phyloP scores from a whole-genome alignment of 1,140 invertebrate species.

The Campoletis sonorensis region DNA sequence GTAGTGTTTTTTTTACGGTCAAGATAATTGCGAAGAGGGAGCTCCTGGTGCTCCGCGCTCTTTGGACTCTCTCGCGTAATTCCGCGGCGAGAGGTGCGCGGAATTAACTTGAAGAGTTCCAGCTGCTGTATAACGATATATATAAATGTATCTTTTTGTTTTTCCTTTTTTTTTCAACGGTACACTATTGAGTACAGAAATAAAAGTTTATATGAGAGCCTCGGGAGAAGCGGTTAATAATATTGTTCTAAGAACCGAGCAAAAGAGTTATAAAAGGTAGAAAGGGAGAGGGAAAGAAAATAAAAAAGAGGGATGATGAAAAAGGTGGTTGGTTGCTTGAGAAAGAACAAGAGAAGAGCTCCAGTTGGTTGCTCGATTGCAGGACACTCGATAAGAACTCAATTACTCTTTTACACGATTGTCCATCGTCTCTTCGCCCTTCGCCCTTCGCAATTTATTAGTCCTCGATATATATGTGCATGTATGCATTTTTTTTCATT shows the following conservation, averaged over 20 bases:
- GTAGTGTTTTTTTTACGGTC: conserved; percentile 40
- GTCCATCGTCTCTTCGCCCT: conserved; percentile 37
- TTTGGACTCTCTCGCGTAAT: conserved; percentile 29
- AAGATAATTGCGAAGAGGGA: conserved; percentile 44
- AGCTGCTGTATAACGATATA: too few species aligned
- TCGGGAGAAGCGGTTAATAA: conserved; percentile 52
- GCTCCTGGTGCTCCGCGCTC: conserved; percentile 27
- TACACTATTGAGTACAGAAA: conserved; percentile 8
- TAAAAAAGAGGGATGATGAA: conserved; percentile 12
- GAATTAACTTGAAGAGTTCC: conserved; percentile 21
- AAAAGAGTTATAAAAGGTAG: conserved; percentile 1
- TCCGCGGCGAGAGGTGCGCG: conserved; percentile 35
- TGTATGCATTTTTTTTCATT: conserved; percentile 12
- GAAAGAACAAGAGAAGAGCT: conserved; percentile 36
- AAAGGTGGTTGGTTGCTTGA: conserved; percentile 6
- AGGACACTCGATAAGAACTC: conserved; percentile 58
- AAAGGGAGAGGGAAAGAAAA: neutral
- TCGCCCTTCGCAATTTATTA: conserved; percentile 18
- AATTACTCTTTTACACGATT: conserved; percentile 62
- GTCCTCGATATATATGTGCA: neutral
- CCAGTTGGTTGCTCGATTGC: conserved; percentile 57
- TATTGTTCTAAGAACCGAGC: conserved; percentile 50
- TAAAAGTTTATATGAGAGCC: conserved; percentile 38
- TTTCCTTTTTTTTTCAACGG: neutral
- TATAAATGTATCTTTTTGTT: too few species aligned